These are phyloP conservation scores for Eulemur albifrons DNA, from an alignment of 2,797 vertebrate species.

Conservation along the genomic window DNA sequence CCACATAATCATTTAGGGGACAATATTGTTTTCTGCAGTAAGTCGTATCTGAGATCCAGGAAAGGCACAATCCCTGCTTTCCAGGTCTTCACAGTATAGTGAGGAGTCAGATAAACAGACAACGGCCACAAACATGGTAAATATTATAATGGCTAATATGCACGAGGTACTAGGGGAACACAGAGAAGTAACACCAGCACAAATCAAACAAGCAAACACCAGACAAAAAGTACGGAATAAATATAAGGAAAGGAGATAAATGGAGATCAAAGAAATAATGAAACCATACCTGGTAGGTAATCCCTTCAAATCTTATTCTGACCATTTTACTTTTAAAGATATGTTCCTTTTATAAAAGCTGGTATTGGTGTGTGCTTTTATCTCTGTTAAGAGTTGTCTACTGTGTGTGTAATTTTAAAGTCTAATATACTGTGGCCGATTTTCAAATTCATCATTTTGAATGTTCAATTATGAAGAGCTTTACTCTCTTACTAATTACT, in stretches of 20 bases:
- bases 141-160: fast-evolving
- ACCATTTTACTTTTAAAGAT: not conserved
- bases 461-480: not conserved
- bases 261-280: not conserved
- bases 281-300: not conserved
- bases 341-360: not conserved
- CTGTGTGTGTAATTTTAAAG: not conserved
- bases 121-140: not conserved
- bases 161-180: not conserved
- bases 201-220: not conserved
- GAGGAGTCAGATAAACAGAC: not conserved
- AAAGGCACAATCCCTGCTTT: not conserved
- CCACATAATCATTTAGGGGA: not conserved
- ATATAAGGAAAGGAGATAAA: not conserved
- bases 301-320: not conserved
- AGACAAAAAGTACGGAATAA: not conserved
- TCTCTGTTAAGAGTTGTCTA: not conserved
- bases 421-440: not conserved
- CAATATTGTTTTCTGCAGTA: not conserved
- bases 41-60: not conserved
- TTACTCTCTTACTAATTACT: conserved; percentile 10
- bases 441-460: conserved; percentile 38
- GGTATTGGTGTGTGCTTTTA: not conserved
- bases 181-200: not conserved
- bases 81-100: not conserved